Conservation (phyloP, 2,888 invertebrate species). For the Leptinotarsa juncta region DNA sequence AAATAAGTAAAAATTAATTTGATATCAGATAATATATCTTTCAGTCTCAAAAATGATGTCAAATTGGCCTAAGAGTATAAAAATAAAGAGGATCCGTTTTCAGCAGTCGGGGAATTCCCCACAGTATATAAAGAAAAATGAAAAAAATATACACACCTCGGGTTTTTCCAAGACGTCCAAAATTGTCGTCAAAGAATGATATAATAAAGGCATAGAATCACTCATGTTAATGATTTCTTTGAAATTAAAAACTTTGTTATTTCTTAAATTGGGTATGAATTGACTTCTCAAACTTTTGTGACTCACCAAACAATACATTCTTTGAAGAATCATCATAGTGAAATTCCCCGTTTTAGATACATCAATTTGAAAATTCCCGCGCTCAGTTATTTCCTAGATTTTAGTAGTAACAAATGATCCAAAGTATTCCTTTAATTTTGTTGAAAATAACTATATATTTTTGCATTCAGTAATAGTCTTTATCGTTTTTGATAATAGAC, state of each 20-base stretch:
- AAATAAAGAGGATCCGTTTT: not conserved
- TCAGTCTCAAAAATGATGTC: too few relatives aligned
- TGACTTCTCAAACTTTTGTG: not conserved
- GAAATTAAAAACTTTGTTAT: not conserved
- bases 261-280: not conserved
- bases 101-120: not conserved
- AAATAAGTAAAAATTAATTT: too few relatives aligned
- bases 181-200: constrained; percentile 45
- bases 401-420: not conserved
- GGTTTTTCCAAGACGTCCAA: constrained; percentile 44
- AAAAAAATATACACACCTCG: constrained; percentile 38
- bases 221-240: constrained; percentile 25
- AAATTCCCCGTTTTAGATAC: constrained; percentile 4
- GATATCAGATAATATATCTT: too few relatives aligned
- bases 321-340: not conserved
- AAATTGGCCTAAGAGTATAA: not conserved
- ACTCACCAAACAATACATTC: not conserved
- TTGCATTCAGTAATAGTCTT: too few relatives aligned
- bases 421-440: too few relatives aligned
- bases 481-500: too few relatives aligned
- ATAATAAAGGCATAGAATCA: constrained; percentile 27
- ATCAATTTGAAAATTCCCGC: constrained; percentile 3
- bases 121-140: not conserved
- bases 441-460: too few relatives aligned
- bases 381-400: not conserved